Conservation (phyloP, 1,140 invertebrate genomes). For the Amphibalanus amphitrite region DNA sequence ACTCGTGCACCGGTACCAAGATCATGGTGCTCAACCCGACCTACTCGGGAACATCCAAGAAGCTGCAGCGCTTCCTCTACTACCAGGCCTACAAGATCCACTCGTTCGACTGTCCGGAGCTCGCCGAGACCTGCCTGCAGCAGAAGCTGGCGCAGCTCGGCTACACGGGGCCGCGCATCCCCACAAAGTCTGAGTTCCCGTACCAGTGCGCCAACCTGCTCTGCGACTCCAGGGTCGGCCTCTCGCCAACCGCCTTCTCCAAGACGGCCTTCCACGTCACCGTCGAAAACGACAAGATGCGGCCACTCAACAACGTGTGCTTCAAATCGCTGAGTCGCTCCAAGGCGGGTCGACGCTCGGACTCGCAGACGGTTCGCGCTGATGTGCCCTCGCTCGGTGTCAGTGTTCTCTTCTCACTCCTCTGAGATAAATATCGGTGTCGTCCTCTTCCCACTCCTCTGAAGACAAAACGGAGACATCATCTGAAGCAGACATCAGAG, state of each 20-base stretch:
- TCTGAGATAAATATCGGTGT: too few species aligned
- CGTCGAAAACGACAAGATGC: background rate
- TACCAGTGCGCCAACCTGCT: slow-evolving; percentile 5
- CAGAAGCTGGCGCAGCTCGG: slow-evolving; percentile 1
- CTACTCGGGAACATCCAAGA: background rate
- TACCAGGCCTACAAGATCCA: slow-evolving; percentile 4
- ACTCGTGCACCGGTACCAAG: background rate
- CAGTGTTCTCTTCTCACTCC: background rate
- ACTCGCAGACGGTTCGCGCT: background rate
- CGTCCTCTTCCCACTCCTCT: too few species aligned
- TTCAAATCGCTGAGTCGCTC: background rate
- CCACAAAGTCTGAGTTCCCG: background rate
- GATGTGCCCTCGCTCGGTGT: background rate
- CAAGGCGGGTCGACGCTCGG: background rate
- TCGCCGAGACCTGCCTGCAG: background rate
- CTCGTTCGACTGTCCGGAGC: slow-evolving; percentile 2
- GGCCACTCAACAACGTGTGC: slow-evolving; percentile 2
- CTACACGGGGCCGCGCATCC: background rate
- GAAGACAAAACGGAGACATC: too few species aligned
- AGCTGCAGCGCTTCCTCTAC: slow-evolving; percentile 5
- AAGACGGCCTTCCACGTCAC: background rate
- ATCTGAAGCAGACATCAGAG: too few species aligned
- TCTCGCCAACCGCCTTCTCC: background rate
- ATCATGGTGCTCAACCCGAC: slow-evolving; percentile 4
- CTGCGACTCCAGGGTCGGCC: slow-evolving; percentile 1